Conservation (phyloP, 1,140 invertebrate species). For the Magallana ariakensis region DNA sequence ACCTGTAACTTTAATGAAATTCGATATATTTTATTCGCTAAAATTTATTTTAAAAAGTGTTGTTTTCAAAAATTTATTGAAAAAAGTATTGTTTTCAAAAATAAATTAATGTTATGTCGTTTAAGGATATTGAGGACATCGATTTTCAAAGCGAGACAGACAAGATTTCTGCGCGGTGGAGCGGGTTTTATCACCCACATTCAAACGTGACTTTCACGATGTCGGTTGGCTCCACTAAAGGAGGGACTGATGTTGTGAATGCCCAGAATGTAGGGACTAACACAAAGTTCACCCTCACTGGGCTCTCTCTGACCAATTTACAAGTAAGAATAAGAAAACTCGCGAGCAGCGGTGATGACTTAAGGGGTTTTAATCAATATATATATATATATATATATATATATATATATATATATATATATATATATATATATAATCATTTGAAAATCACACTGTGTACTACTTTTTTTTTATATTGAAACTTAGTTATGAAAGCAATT, state of each 20-base stretch:
- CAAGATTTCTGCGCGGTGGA: slow-evolving; percentile 46
- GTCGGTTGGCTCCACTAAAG: slow-evolving; percentile 47
- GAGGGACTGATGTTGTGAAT: slow-evolving; percentile 40
- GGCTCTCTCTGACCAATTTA: slow-evolving; percentile 35
- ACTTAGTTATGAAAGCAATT: too few species aligned
- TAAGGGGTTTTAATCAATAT: too few species aligned
- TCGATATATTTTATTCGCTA: background rate
- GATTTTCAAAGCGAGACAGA: slow-evolving; percentile 54
- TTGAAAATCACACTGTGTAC: too few species aligned
- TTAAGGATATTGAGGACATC: slow-evolving; percentile 57
- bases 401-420: too few species aligned
- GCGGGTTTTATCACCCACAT: slow-evolving; percentile 50
- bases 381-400: too few species aligned
- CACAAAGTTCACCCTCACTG: slow-evolving; percentile 18
- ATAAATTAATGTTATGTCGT: background rate
- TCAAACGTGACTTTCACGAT: slow-evolving; percentile 42
- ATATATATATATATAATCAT: too few species aligned
- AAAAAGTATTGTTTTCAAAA: background rate
- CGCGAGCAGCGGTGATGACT: background rate
- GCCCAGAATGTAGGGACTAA: slow-evolving; percentile 43
- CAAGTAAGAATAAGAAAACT: slow-evolving; percentile 16
- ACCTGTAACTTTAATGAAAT: background rate
- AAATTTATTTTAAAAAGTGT: background rate
- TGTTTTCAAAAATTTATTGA: background rate
- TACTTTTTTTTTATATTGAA: too few species aligned